A percentile compares a stretch with the other conserved stretches of the same genome.
Evolutionary conservation across 2,797 vertebrate genomes (phyloP).

Genomic region (Gymnocypris eckloni): DNA sequence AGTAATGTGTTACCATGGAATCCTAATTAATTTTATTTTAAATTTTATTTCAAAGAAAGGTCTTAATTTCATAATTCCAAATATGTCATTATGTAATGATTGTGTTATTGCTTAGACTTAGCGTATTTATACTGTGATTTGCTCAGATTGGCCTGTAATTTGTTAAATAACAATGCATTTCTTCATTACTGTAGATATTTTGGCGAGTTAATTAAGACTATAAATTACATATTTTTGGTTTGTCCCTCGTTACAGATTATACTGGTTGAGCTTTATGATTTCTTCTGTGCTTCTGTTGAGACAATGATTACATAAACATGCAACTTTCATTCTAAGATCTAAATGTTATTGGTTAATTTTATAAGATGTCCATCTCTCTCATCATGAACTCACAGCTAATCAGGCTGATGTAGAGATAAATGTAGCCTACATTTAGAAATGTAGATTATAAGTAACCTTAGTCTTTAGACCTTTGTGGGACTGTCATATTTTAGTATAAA

Average conservation of each 20-base stretch:
- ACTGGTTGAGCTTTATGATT: background rate
- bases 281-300: background rate
- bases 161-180: background rate
- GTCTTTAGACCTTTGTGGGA: background rate
- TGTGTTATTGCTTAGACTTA: background rate
- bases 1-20: background rate
- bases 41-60: background rate
- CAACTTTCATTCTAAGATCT: background rate
- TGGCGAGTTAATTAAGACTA: background rate
- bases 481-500: background rate
- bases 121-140: background rate
- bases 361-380: background rate
- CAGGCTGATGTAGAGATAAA: background rate
- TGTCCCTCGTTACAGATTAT: background rate
- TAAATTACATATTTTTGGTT: background rate
- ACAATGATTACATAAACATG: background rate
- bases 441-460: background rate
- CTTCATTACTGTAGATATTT: background rate
- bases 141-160: background rate
- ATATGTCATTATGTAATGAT: background rate
- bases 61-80: background rate
- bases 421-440: background rate
- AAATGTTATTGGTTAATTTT: slow-evolving; percentile 9
- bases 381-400: background rate
- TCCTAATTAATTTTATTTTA: background rate